Evolutionary conservation across 2,888 invertebrate species (phyloP).

Genomic region (Temnothorax rugatulus): DNA sequence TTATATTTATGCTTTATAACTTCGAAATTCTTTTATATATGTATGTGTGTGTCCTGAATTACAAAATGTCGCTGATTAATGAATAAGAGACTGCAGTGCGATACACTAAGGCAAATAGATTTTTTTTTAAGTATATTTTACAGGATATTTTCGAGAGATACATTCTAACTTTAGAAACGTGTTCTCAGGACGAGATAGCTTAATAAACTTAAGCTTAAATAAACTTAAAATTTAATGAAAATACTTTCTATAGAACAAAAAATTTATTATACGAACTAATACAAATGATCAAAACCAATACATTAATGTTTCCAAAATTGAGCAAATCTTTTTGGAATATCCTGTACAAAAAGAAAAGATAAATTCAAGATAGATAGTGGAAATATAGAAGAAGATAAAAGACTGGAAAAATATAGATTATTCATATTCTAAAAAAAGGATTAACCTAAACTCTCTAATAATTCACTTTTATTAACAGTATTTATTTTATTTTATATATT

Average conservation of each 20-base stretch:
- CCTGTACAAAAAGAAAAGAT: not conserved
- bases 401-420: constrained; percentile 50
- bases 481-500: not conserved
- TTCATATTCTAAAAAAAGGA: constrained; percentile 20
- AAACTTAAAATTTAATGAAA: constrained; percentile 6
- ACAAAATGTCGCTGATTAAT: constrained; percentile 28
- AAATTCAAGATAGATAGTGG: not conserved
- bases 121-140: constrained; percentile 14
- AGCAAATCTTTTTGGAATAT: not conserved
- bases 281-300: not conserved
- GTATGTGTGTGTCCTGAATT: constrained; percentile 15
- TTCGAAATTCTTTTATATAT: constrained; percentile 17
- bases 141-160: constrained; percentile 9
- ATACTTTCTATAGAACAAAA: not conserved
- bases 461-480: constrained; percentile 27
- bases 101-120: constrained; percentile 23
- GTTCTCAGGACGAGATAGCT: not conserved
- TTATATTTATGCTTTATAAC: constrained; percentile 34
- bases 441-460: not conserved
- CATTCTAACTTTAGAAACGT: constrained; percentile 14
- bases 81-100: constrained; percentile 31
- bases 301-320: constrained; percentile 20
- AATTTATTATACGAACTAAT: not conserved
- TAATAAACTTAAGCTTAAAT: too few relatives aligned
- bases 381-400: constrained; percentile 32